Evolutionary conservation across 2,113 vertebrate species (phyloP).

Genomic region (Ceyx melanurus): DNA sequence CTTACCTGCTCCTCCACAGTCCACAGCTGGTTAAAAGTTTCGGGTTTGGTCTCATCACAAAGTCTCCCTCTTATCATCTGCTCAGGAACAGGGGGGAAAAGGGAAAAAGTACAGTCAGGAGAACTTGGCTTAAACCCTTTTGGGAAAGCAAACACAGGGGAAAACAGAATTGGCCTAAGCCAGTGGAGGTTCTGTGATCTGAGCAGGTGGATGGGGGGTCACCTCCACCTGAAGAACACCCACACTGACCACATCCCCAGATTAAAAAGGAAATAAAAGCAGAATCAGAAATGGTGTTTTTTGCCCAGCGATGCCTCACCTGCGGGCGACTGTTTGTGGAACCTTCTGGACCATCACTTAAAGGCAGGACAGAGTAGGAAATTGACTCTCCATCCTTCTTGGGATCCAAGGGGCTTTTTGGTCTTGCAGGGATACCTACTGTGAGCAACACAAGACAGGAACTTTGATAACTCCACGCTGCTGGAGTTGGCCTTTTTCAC

Average conservation of each 20-base stretch:
- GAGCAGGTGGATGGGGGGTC: neutral
- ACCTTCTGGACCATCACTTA: constrained; percentile 90
- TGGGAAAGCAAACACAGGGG: neutral
- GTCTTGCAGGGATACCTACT: constrained; percentile 91
- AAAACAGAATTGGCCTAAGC: neutral
- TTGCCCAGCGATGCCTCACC: constrained; percentile 69
- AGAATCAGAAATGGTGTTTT: neutral
- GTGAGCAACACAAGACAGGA: constrained; percentile 30
- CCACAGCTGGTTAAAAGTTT: constrained; percentile 99
- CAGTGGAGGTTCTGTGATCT: neutral
- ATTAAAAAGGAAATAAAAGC: neutral
- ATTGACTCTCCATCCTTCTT: constrained; percentile 90
- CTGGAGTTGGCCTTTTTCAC: neutral
- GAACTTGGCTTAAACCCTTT: neutral
- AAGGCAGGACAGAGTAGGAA: constrained; percentile 90
- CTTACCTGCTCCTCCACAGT: constrained; percentile 96
- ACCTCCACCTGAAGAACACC: neutral
- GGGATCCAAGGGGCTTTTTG: constrained; percentile 92
- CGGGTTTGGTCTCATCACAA: constrained; percentile 92
- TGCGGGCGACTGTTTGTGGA: constrained; percentile 82
- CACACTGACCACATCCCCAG: neutral
- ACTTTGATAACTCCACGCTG: neutral
- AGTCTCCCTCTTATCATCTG: constrained; percentile 96
- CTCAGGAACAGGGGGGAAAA: constrained; percentile 58
- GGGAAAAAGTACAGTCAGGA: neutral